These are phyloP conservation scores for Falco cherrug DNA, from an alignment of 2,797 vertebrate species.

Conservation along the genomic window DNA sequence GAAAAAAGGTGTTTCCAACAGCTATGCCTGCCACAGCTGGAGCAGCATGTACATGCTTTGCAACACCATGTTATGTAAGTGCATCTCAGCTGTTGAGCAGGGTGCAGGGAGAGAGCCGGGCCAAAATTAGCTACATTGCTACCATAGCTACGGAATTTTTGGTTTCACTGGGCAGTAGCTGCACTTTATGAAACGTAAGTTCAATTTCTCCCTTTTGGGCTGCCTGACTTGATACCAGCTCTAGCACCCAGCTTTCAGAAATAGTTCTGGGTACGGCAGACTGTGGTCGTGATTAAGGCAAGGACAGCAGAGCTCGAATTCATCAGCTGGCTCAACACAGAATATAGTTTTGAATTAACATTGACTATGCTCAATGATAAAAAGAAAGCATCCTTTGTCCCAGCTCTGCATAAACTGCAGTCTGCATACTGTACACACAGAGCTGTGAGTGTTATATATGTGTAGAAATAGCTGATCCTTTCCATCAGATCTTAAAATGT, in stretches of 20 bases:
- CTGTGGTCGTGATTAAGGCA: not conserved
- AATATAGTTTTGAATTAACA: not conserved
- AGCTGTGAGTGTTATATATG: not conserved
- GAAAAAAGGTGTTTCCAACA: not conserved
- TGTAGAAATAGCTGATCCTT: rapidly evolving
- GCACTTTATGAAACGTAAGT: not conserved
- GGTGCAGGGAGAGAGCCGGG: not conserved
- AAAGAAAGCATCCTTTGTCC: not conserved
- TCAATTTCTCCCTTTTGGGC: not conserved
- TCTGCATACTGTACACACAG: not conserved
- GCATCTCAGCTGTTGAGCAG: not conserved
- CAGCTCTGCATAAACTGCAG: not conserved
- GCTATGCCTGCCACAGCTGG: not conserved
- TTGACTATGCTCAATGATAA: not conserved
- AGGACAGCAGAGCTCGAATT: not conserved
- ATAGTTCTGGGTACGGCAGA: not conserved
- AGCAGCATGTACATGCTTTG: not conserved
- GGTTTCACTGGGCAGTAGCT: not conserved
- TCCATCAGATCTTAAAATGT: not conserved
- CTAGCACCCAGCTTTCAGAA: not conserved
- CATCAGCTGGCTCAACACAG: not conserved
- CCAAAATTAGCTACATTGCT: not conserved
- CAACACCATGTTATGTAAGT: rapidly evolving
- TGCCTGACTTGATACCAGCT: not conserved
- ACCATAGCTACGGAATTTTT: not conserved